Conservation (phyloP, 2,888 invertebrate species). For the Taphrorychus bicolor region DNA sequence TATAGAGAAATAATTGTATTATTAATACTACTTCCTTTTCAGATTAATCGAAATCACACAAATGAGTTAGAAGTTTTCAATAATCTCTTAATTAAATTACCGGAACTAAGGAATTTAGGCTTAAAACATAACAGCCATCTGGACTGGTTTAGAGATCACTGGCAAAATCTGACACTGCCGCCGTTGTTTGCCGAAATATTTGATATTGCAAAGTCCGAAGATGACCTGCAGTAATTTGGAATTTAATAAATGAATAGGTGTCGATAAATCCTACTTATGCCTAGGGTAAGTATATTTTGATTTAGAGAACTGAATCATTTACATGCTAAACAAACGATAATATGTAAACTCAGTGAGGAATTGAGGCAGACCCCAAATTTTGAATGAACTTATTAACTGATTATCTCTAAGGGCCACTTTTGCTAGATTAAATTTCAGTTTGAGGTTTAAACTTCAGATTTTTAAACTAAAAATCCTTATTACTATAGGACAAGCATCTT, state of each 20-base stretch:
- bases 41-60: slow-evolving; percentile 68
- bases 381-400: too few species aligned
- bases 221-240: slow-evolving; percentile 63
- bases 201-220: slow-evolving; percentile 90
- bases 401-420: too few species aligned
- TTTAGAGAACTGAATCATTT: background rate
- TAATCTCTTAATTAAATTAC: slow-evolving; percentile 67
- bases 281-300: slow-evolving; percentile 17
- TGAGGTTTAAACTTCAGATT: too few species aligned
- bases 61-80: slow-evolving; percentile 67
- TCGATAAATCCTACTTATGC: slow-evolving; percentile 34
- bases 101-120: slow-evolving; percentile 82
- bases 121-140: slow-evolving; percentile 83
- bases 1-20: background rate
- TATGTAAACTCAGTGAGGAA: background rate
- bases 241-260: slow-evolving; percentile 28
- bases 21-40: slow-evolving; percentile 28
- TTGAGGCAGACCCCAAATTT: too few species aligned
- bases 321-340: background rate
- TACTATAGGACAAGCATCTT: too few species aligned
- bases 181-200: slow-evolving; percentile 96
- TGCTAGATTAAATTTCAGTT: too few species aligned
- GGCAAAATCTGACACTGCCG: slow-evolving; percentile 84
- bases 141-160: slow-evolving; percentile 90
- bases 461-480: too few species aligned